These are phyloP conservation scores for Puffinus mauretanicus DNA, from an alignment of 2,113 vertebrate genomes.

Conservation along the genomic window DNA sequence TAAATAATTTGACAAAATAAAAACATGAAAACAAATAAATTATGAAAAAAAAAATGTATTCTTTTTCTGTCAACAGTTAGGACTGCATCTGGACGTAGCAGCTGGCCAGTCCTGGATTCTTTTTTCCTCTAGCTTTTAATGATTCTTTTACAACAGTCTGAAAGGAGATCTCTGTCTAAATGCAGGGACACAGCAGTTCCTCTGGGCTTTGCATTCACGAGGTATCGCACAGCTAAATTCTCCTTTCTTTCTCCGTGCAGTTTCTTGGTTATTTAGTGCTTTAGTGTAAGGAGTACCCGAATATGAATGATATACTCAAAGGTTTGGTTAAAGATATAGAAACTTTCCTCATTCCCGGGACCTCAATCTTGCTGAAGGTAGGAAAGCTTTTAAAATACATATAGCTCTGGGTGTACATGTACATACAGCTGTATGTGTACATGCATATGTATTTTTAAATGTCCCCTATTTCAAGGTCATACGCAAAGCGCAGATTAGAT, in stretches of 20 bases:
- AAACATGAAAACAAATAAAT: neutral
- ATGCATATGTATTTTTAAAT: neutral
- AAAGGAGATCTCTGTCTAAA: slow-evolving; percentile 8
- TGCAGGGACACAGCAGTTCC: neutral
- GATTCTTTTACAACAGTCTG: neutral
- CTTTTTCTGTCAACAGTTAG: neutral
- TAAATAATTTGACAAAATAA: neutral
- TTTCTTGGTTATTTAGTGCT: neutral
- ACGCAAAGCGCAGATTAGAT: neutral
- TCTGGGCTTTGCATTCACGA: neutral
- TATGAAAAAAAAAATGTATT: neutral
- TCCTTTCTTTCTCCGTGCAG: neutral
- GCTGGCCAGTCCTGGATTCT: slow-evolving; percentile 13
- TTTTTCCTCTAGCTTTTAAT: neutral
- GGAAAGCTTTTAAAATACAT: neutral
- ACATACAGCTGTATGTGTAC: neutral
- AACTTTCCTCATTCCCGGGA: neutral
- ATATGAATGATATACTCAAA: neutral
- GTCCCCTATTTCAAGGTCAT: neutral
- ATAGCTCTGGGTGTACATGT: accelerated
- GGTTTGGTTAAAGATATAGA: neutral
- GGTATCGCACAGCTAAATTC: neutral
- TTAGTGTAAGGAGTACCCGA: neutral
- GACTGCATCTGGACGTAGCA: slow-evolving; percentile 2
- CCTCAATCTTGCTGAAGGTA: neutral